Evolutionary conservation across 2,888 invertebrate species (phyloP).

Genomic region (Drosophila testacea): DNA sequence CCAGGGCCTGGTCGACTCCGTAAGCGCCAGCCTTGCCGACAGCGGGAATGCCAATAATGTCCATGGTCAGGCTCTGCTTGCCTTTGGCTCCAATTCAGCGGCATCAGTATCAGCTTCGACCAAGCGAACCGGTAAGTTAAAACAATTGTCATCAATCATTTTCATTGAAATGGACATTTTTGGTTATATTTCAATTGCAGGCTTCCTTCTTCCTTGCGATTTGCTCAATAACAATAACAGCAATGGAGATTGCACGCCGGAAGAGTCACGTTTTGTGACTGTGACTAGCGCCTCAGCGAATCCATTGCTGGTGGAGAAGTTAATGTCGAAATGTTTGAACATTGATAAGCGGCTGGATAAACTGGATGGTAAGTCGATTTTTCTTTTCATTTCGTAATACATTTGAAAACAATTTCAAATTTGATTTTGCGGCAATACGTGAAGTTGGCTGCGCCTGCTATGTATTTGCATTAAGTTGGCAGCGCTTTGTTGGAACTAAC

Average conservation of each 20-base stretch:
- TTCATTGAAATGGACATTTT: not conserved
- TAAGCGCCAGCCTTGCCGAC: slow-evolving; percentile 65
- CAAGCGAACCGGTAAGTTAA: slow-evolving; percentile 38
- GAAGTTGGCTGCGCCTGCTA: slow-evolving; percentile 22
- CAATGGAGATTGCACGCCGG: slow-evolving; percentile 56
- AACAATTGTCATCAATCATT: not conserved
- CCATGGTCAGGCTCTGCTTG: slow-evolving; percentile 47
- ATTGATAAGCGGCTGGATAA: slow-evolving; percentile 82
- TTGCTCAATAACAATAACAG: slow-evolving; percentile 65
- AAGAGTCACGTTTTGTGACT: slow-evolving; percentile 70
- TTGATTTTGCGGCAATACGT: slow-evolving; percentile 7
- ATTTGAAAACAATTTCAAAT: not conserved
- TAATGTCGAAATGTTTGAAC: slow-evolving; percentile 87
- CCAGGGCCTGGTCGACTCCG: slow-evolving; percentile 67
- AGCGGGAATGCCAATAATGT: slow-evolving; percentile 42
- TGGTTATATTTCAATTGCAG: slow-evolving; percentile 2
- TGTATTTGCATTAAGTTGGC: slow-evolving; percentile 25
- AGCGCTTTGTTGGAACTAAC: slow-evolving; percentile 9
- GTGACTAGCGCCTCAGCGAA: slow-evolving; percentile 89
- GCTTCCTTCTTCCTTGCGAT: slow-evolving; percentile 64
- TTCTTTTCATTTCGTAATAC: not conserved
- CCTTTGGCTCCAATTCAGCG: slow-evolving; percentile 63
- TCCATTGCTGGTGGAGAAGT: slow-evolving; percentile 93
- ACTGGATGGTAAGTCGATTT: slow-evolving; percentile 59
- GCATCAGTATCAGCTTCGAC: slow-evolving; percentile 44